Base-by-base conservation (phyloP, 1,140 invertebrate species). In the Eupristina koningsbergeri region DNA sequence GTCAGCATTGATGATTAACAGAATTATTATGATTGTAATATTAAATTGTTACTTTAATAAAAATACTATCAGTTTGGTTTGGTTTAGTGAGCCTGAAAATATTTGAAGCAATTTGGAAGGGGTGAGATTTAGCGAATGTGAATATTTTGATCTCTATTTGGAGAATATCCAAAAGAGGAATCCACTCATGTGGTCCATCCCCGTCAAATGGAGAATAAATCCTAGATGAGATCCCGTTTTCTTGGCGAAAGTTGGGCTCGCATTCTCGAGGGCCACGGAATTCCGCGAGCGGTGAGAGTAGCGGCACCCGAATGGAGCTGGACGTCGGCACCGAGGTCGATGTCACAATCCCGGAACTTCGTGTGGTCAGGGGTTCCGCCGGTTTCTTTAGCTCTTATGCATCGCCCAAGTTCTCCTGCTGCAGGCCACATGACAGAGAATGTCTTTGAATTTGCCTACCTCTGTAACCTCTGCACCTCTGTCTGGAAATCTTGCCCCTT, bases 281-380 rank as follows among this genome's bases (percentile, higher is more conserved):
- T 83, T 77, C 75, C 75, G 63, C 34, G 47, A 71, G 34, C n/a
- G n/a, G n/a, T 7, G 41, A 47, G 74, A 29, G 41, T 50, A 36
- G 50, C 53, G 29, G 26, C 41, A 73, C 80, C 39, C 58, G 22
- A 0, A 39, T 50, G 22, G 41, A 34, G 45, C 36, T 31, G 17
- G 29, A 31, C 67, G 67, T 71, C 34, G 61, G 31, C 36, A 19
- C 17, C 29, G 29, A 17, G 29, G 61, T 47, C 36, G 45, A 15
- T 17, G 29, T 26, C 0, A 36, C 1, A 69, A 41, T 47, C 39
- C 75, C 36, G 58, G 80, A 89, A 89, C 86, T 89, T 90, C 87
- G 86, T 89, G 90, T 90, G 91, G 91, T 92, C 91, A 92, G 91
- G 88, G 91, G 91, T 91, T 91, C 90, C 89, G 90, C 88, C 79